A percentile compares a stretch with the other conserved stretches of the same genome.
Evolutionary conservation across 2,797 vertebrate species (phyloP).

Genomic region (Vultur gryphus): DNA sequence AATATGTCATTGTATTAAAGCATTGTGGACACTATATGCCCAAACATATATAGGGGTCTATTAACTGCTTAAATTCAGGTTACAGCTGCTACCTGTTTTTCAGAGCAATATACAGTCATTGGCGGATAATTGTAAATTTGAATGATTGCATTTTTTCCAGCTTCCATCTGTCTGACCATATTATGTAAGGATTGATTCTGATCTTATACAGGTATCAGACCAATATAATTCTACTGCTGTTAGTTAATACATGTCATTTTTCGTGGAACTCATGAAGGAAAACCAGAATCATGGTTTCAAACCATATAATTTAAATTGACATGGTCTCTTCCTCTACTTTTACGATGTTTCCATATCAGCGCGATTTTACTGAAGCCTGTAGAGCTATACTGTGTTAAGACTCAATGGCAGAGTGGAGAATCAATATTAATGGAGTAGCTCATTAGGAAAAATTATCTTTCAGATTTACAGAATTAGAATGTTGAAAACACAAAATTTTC

Average conservation of each 20-base stretch:
- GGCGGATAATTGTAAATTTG: background rate
- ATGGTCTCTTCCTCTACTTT: background rate
- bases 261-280: background rate
- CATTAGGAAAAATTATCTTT: background rate
- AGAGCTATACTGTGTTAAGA: background rate
- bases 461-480: background rate
- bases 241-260: background rate
- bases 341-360: background rate
- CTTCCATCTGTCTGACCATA: background rate
- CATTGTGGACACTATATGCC: background rate
- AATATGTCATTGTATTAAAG: background rate
- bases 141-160: background rate
- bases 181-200: background rate
- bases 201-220: background rate
- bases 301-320: background rate
- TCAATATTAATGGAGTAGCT: background rate
- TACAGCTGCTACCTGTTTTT: background rate
- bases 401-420: background rate
- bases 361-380: background rate
- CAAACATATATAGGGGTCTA: background rate
- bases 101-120: background rate
- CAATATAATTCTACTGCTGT: background rate
- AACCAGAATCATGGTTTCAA: background rate
- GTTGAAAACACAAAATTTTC: background rate
- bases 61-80: background rate